Percentiles rank a stretch among this genome's conserved stretches.
Conservation (phyloP, 2,113 vertebrate species). For the Phrynosoma platyrhinos region DNA sequence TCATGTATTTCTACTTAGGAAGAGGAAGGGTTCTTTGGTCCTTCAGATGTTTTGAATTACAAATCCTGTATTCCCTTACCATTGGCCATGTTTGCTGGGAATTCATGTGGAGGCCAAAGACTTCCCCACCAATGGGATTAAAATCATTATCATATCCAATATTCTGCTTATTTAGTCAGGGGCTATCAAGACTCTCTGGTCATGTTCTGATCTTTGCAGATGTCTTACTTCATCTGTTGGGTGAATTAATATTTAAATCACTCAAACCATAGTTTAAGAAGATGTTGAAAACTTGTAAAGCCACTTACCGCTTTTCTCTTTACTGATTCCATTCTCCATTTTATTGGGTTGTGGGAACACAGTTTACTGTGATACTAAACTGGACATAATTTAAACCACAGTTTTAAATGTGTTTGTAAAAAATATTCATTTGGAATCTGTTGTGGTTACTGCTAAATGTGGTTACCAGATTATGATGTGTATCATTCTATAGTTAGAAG, state of each 20-base stretch:
- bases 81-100: not conserved
- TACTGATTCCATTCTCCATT: not conserved
- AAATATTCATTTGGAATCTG: no score
- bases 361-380: not conserved
- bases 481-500: no score
- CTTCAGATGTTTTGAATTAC: not conserved
- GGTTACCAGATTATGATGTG: no score
- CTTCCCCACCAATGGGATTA: not conserved
- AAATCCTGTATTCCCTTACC: not conserved
- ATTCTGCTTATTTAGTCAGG: not conserved
- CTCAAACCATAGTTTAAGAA: not conserved
- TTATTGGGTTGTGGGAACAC: not conserved
- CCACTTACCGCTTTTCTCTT: no score
- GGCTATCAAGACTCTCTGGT: not conserved
- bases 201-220: no score
- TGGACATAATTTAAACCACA: no score
- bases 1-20: not conserved
- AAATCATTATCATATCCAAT: not conserved
- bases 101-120: not conserved
- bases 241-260: not conserved
- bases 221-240: not conserved
- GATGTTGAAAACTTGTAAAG: not conserved
- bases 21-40: not conserved
- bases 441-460: not conserved
- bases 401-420: no score